phyloP scores from a whole-genome alignment of 2,113 vertebrate species.

The Odobenus rosmarus region DNA sequence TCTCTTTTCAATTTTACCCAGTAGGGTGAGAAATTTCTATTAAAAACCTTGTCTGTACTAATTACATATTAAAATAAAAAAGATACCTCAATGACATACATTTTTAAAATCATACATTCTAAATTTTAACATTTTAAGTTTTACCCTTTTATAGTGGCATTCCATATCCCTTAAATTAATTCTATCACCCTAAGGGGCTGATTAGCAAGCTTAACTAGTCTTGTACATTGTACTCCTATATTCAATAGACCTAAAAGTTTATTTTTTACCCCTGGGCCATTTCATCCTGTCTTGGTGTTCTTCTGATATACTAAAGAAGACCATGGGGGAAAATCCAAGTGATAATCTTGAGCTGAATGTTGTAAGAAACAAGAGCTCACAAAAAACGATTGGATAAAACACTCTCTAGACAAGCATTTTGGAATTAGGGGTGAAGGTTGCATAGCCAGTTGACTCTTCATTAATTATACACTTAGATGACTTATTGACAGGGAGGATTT shows the following conservation, averaged over 20 bases:
- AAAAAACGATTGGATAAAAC: neutral
- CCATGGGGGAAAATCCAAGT: neutral
- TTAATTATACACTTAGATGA: neutral
- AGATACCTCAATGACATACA: neutral
- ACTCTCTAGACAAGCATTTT: neutral
- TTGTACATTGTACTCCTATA: neutral
- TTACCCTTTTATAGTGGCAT: neutral
- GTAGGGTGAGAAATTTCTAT: neutral
- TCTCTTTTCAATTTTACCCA: neutral
- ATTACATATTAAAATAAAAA: neutral
- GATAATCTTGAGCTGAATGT: neutral
- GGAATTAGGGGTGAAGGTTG: neutral
- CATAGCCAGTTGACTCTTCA: neutral
- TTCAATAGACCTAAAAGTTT: neutral
- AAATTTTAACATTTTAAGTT: slow-evolving; percentile 24
- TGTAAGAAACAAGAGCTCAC: neutral
- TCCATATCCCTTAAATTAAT: neutral
- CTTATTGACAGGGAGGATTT: neutral
- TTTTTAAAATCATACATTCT: neutral
- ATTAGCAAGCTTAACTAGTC: neutral
- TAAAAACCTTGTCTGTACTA: neutral
- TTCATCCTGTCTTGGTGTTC: neutral
- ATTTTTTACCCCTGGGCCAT: neutral
- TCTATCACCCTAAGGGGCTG: neutral
- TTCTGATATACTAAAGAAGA: neutral